Conservation (phyloP, 2,888 invertebrate species). For the Acrobasis repandana region DNA sequence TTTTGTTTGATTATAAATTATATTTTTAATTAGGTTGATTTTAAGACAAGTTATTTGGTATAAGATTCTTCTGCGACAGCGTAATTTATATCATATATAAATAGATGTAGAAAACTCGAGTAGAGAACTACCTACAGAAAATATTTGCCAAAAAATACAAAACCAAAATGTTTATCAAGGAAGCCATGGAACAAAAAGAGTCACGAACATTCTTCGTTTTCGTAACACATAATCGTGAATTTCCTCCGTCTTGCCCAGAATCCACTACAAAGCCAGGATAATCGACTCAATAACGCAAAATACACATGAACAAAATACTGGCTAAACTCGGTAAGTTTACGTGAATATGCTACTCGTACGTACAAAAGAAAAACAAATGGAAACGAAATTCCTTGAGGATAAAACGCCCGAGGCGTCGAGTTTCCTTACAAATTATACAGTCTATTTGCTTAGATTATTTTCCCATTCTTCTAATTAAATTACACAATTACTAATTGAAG, state of each 20-base stretch:
- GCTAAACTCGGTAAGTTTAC: background rate
- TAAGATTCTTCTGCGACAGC: too few species aligned
- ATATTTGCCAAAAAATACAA: background rate
- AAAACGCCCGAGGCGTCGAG: slow-evolving; percentile 3
- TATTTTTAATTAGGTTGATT: too few species aligned
- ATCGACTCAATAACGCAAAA: background rate
- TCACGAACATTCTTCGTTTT: background rate
- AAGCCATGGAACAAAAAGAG: background rate
- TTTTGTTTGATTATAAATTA: too few species aligned
- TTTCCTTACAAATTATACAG: slow-evolving; percentile 12
- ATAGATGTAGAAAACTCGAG: too few species aligned
- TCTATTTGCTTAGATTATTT: slow-evolving; percentile 8
- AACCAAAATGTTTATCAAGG: background rate
- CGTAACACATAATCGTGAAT: background rate
- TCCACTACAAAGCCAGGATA: background rate
- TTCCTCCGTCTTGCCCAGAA: background rate
- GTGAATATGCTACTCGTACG: slow-evolving; percentile 1
- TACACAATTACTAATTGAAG: background rate
- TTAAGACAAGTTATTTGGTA: too few species aligned
- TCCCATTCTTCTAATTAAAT: background rate
- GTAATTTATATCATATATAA: too few species aligned
- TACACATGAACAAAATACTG: background rate
- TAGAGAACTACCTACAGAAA: too few species aligned
- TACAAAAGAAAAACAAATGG: slow-evolving; percentile 1
- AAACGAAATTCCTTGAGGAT: background rate